Conservation (phyloP, 2,113 vertebrate species). For the Hippocampus zosterae region DNA sequence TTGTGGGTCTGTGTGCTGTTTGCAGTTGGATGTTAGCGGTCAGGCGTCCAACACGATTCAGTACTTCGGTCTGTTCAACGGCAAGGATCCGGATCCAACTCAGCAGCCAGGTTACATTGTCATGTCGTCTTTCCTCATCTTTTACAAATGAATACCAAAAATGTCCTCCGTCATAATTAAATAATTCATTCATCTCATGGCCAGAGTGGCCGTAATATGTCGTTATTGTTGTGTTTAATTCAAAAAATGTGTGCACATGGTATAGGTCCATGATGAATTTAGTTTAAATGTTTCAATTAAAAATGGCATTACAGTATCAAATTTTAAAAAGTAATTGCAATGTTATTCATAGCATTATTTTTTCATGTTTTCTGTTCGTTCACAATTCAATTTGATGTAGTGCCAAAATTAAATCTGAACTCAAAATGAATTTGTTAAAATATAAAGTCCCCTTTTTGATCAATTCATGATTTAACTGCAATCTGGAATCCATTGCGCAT, state of each 20-base stretch:
- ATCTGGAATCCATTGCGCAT: not conserved
- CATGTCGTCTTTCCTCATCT: slow-evolving; percentile 75
- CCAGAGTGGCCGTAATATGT: too few species aligned
- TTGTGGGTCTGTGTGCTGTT: not conserved
- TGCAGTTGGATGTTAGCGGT: slow-evolving; percentile 61
- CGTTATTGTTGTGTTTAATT: too few species aligned
- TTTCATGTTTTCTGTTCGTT: not conserved
- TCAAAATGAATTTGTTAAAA: not conserved
- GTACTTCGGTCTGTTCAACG: slow-evolving; percentile 72
- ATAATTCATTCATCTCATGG: too few species aligned
- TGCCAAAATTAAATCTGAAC: not conserved
- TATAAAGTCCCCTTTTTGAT: not conserved
- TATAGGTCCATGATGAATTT: too few species aligned
- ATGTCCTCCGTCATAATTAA: not conserved
- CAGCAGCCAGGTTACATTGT: slow-evolving; percentile 69
- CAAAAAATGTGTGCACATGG: too few species aligned
- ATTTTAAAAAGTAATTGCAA: too few species aligned
- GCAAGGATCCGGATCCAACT: slow-evolving; percentile 66
- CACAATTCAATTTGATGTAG: not conserved
- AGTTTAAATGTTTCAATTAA: too few species aligned
- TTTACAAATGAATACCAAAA: slow-evolving; percentile 60
- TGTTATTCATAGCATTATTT: too few species aligned
- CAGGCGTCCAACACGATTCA: slow-evolving; percentile 57
- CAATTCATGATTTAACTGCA: not conserved
- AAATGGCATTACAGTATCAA: too few species aligned